phyloP scores from a whole-genome alignment of 2,113 vertebrate genomes.

The Henicopernis longicauda region DNA sequence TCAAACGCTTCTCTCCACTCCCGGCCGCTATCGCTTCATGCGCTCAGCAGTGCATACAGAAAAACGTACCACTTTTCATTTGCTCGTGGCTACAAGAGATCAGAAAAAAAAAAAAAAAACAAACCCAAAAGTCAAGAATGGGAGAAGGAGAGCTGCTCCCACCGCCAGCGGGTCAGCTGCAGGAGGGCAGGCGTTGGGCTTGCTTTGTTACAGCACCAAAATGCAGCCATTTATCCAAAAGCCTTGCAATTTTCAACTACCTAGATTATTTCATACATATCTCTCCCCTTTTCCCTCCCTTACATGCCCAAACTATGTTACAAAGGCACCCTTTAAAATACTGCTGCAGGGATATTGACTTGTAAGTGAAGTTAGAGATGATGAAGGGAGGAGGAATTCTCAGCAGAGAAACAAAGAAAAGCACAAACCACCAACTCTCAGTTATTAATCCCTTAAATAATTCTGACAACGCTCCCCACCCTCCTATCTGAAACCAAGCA shows the following conservation, averaged over 20 bases:
- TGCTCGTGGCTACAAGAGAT: not conserved
- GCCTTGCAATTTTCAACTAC: not conserved
- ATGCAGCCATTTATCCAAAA: fast-evolving
- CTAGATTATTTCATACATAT: not conserved
- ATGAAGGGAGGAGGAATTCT: not conserved
- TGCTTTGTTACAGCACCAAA: not conserved
- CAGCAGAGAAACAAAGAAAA: not conserved
- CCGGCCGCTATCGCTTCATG: not conserved
- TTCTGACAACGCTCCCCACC: not conserved
- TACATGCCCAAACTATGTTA: not conserved
- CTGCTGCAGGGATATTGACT: not conserved
- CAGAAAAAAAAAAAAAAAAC: not conserved
- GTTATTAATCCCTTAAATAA: not conserved
- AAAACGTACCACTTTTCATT: not conserved
- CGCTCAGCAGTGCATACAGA: fast-evolving
- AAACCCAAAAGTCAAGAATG: not conserved
- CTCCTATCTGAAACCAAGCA: not conserved
- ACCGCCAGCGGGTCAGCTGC: not conserved
- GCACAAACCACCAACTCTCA: not conserved
- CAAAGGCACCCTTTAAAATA: not conserved
- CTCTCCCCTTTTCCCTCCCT: not conserved
- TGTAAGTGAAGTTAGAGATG: fast-evolving
- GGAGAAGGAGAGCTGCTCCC: not conserved
- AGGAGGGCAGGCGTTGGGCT: not conserved
- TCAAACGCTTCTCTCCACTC: fast-evolving